Percentiles rank a stretch among this genome's conserved stretches.
phyloP scores from a whole-genome alignment of 2,888 invertebrate species.

The Cistogaster globosa region DNA sequence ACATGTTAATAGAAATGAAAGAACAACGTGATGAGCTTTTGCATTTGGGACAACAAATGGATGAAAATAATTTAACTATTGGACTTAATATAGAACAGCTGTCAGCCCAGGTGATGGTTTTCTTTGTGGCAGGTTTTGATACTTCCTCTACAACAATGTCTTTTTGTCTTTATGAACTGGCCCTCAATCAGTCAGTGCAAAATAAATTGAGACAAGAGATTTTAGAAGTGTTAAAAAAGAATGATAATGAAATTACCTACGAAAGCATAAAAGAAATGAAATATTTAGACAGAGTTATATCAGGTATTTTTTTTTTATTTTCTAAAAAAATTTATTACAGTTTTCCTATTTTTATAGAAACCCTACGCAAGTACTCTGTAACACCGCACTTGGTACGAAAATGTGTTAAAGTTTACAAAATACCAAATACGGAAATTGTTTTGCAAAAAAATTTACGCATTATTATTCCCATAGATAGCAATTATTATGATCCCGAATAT shows the following conservation, averaged over 20 bases:
- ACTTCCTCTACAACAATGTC: conserved; percentile 84
- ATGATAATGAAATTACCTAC: conserved; percentile 76
- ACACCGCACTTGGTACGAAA: too few relatives aligned
- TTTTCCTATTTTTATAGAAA: conserved; percentile 81
- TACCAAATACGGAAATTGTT: too few relatives aligned
- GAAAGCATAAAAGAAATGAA: conserved; percentile 79
- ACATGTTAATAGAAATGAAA: conserved; percentile 81
- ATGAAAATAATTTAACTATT: conserved; percentile 70
- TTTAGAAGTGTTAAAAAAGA: conserved; percentile 71
- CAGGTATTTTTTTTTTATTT: not conserved
- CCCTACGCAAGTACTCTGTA: conserved; percentile 84
- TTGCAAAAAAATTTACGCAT: too few relatives aligned
- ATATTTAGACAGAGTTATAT: conserved; percentile 75
- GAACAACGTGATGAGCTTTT: conserved; percentile 71
- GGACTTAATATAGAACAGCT: conserved; percentile 81
- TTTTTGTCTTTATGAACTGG: conserved; percentile 84
- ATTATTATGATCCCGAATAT: conserved; percentile 56
- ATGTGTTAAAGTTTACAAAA: too few relatives aligned
- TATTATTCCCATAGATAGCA: too few relatives aligned
- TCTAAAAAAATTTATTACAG: not conserved
- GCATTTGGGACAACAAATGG: conserved; percentile 72
- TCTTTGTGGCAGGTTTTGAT: conserved; percentile 85
- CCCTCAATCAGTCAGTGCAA: conserved; percentile 83
- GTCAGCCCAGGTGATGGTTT: conserved; percentile 84
- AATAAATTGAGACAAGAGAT: conserved; percentile 82